Evolutionary conservation across 2,113 vertebrate genomes (phyloP), one percentile per base, ranked within the genome.

Genomic region (Glaucomys volans): DNA sequence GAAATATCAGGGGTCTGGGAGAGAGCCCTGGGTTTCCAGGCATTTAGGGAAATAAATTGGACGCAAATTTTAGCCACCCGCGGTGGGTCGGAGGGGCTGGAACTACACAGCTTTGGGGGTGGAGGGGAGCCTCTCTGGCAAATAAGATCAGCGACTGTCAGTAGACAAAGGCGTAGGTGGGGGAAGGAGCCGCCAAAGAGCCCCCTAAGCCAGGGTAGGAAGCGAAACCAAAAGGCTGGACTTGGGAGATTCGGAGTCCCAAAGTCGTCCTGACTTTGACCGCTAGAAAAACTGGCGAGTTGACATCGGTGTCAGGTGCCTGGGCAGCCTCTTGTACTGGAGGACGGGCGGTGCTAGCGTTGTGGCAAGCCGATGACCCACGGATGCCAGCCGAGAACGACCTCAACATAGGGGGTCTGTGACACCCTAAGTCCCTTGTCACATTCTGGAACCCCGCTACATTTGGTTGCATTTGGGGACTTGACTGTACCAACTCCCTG

Each of bases 101-200:
- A n/a, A 37, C 6, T 5, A 4, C 5, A 0, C 26, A 8, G 20
- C 26, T 6, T 22, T 28, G 5, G 57, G 40, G 40, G 8, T 22
- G 35, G 5, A 66, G 40, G 40, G 8, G 7, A n/a, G 11, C 28
- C 52, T 32, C 62, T n/a, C 57, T 4, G 3, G 44, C 71, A 67
- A 20, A 28, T 18, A 50, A 22, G 74, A 67, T 42, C 50, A 0
- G 8, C 0, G 1, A 30, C 37, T 8, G 37, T 24, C 0, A 32
- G 42, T 32, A 67, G 66, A 47, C 44, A 47, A 9, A 54, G 54
- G 30, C 35, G 0, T 3, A 8, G 71, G 16, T 0, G 30, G 37
- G n/a, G 24, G 14, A 37, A 30, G 37, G n/a, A 62, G 69, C n/a
- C 17, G 5, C 4, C 37, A 2, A 30, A 2, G 14, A 83, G 47